These are phyloP conservation scores for Eospalax fontanierii DNA, from an alignment of 2,797 vertebrate species.

Conservation along the genomic window DNA sequence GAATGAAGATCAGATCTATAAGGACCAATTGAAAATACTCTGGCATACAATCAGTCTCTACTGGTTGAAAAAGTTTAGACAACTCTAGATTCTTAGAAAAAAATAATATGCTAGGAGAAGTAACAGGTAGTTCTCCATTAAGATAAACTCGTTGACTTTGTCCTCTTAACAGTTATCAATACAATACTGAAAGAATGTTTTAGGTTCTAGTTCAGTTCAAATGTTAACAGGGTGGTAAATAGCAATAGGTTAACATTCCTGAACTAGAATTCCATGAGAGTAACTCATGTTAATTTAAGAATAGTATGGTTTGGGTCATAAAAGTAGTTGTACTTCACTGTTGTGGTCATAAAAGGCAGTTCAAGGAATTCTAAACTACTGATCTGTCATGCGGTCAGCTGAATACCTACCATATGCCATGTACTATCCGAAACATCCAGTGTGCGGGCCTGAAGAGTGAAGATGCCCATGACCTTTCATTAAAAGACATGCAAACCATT, in stretches of 20 bases:
- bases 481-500: neutral
- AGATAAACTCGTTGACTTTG: neutral
- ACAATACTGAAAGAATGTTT: neutral
- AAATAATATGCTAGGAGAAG: neutral
- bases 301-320: neutral
- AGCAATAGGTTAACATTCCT: neutral
- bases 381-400: neutral
- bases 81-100: neutral
- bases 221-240: neutral
- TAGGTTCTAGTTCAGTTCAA: neutral
- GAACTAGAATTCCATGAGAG: neutral
- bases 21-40: neutral
- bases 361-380: neutral
- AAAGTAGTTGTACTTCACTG: neutral
- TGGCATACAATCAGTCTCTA: neutral
- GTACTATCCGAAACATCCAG: too few relatives aligned
- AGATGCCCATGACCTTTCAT: constrained; percentile 41
- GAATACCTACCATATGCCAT: neutral
- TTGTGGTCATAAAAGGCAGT: neutral
- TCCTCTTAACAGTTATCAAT: neutral
- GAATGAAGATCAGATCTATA: neutral
- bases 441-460: neutral
- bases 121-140: neutral
- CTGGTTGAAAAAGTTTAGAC: neutral
- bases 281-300: neutral